A percentile compares a stretch with the other conserved stretches of the same genome.
These are phyloP conservation scores for Cyclargus thomasi DNA, from an alignment of 1,140 invertebrate genomes.

Conservation along the genomic window DNA sequence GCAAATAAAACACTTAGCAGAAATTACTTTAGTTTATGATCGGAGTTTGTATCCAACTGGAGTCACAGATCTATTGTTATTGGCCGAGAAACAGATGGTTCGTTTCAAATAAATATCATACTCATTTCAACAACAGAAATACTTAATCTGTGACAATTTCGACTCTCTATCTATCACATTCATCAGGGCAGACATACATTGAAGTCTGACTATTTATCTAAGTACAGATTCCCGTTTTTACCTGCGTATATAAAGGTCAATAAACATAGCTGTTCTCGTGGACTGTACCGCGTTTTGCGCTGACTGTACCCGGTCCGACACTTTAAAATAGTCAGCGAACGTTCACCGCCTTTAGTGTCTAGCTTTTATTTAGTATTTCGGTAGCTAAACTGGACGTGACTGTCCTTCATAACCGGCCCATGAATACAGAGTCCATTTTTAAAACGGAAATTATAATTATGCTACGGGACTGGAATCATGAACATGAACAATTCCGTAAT, in stretches of 20 bases:
- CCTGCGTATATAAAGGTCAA: neutral
- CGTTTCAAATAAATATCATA: too few species aligned
- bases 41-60: neutral
- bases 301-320: neutral
- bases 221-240: too few species aligned
- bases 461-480: neutral
- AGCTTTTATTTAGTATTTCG: slow-evolving; percentile 3
- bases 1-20: slow-evolving; percentile 1
- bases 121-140: too few species aligned
- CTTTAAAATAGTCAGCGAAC: slow-evolving; percentile 4
- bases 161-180: too few species aligned
- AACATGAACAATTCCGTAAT: neutral
- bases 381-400: neutral
- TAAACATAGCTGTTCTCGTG: neutral
- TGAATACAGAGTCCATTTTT: neutral
- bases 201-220: too few species aligned
- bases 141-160: too few species aligned
- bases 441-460: neutral
- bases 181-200: too few species aligned
- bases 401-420: neutral
- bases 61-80: too few species aligned
- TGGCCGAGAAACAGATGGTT: too few species aligned
- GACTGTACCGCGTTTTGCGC: neutral
- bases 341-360: neutral
- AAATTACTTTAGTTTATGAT: slow-evolving; percentile 1